Evolutionary conservation across 2,113 vertebrate genomes (phyloP).

Genomic region (Nothobranchius furzeri): DNA sequence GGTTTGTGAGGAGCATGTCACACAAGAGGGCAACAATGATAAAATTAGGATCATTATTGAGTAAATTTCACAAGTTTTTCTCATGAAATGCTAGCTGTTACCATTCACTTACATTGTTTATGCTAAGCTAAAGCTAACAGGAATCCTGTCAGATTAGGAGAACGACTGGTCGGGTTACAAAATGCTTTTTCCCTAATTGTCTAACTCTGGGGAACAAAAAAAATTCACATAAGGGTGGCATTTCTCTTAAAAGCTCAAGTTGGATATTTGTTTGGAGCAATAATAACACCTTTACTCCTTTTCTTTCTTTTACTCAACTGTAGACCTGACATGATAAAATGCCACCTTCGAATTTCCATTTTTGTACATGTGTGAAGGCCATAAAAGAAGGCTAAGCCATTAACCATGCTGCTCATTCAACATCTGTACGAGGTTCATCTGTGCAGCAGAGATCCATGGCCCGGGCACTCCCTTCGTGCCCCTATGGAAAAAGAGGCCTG

Average conservation of each 20-base stretch:
- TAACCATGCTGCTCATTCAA: conserved; percentile 68
- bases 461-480: conserved; percentile 88
- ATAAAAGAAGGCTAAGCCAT: conserved; percentile 75
- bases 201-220: conserved; percentile 7
- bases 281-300: conserved; percentile 11
- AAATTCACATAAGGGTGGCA: conserved; percentile 7
- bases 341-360: conserved; percentile 53
- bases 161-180: too few species aligned
- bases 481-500: conserved; percentile 91
- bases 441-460: conserved; percentile 78
- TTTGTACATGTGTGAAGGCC: conserved; percentile 65
- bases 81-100: too few species aligned
- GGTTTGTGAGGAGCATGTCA: too few species aligned
- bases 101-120: too few species aligned
- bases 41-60: too few species aligned
- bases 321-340: conserved; percentile 59
- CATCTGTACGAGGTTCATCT: conserved; percentile 80
- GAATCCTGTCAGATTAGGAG: too few species aligned
- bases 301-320: conserved; percentile 7
- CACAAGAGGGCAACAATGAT: too few species aligned
- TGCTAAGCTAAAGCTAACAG: too few species aligned
- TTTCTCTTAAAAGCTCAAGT: conserved; percentile 1
- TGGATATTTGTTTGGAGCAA: background rate
- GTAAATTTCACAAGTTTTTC: too few species aligned
- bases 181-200: too few species aligned